Evolutionary conservation across 2,113 vertebrate genomes (phyloP).

Genomic region (Picathartes gymnocephalus): DNA sequence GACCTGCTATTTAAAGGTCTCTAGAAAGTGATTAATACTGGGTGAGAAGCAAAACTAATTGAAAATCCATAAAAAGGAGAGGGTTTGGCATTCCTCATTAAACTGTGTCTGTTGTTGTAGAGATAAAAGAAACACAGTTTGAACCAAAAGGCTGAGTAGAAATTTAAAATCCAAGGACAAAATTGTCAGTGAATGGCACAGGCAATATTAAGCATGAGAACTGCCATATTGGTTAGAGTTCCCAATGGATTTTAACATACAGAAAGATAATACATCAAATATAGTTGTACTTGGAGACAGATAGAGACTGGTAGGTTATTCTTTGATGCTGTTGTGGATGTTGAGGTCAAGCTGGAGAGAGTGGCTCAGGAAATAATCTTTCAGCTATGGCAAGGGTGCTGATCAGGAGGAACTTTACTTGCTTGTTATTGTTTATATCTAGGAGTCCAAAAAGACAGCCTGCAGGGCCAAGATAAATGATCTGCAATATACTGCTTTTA

Average conservation of each 20-base stretch:
- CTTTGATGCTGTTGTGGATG: not conserved
- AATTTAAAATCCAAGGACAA: conserved; percentile 18
- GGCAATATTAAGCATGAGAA: not conserved
- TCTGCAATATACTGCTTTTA: not conserved
- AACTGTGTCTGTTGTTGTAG: conserved; percentile 7
- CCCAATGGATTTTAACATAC: not conserved
- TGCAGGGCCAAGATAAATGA: not conserved
- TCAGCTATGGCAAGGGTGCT: not conserved
- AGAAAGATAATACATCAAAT: not conserved
- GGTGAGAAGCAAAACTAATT: conserved; percentile 51
- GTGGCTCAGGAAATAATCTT: not conserved
- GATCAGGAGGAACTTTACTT: not conserved
- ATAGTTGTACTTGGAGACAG: not conserved
- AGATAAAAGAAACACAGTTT: conserved; percentile 35
- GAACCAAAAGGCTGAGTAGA: not conserved
- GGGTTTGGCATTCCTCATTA: conserved; percentile 34
- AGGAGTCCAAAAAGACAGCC: not conserved
- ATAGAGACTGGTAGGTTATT: not conserved
- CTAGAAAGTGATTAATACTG: conserved; percentile 39
- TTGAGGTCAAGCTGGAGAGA: not conserved
- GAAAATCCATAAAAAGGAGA: conserved; percentile 38
- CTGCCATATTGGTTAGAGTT: not conserved
- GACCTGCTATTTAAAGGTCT: not conserved
- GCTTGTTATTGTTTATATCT: not conserved
- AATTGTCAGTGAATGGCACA: not conserved